Percentiles rank a stretch among this genome's conserved stretches.
These are phyloP conservation scores for Aurelia aurita DNA, from an alignment of 30 jellyfish, hydroid and myxozoan genomes.

Conservation along the genomic window DNA sequence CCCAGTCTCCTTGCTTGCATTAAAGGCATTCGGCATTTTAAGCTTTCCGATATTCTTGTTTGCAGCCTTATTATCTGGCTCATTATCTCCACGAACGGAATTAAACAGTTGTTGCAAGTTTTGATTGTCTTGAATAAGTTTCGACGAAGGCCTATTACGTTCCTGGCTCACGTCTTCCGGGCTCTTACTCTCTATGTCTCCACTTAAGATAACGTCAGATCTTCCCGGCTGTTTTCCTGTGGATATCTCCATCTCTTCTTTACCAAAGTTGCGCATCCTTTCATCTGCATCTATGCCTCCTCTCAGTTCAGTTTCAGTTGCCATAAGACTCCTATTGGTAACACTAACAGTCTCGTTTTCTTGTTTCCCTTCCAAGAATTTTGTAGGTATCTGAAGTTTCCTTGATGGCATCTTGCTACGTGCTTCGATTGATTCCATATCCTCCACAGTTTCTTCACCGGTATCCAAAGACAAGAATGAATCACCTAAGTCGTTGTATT, in stretches of 20 bases:
- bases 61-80: constrained; percentile 5
- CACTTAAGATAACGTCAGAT: neutral
- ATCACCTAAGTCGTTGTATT: constrained; percentile 37
- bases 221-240: neutral
- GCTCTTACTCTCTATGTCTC: neutral
- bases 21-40: constrained; percentile 39
- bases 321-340: neutral
- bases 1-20: neutral
- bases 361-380: constrained; percentile 24
- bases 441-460: neutral
- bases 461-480: constrained; percentile 24
- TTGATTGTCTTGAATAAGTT: constrained; percentile 55
- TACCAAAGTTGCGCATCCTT: neutral
- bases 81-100: constrained; percentile 53
- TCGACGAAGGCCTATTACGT: constrained; percentile 59
- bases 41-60: constrained; percentile 45
- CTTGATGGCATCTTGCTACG: constrained; percentile 19
- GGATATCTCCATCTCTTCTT: neutral
- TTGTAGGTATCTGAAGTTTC: constrained; percentile 24
- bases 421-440: neutral
- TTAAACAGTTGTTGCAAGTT: constrained; percentile 47
- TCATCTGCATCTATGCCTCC: neutral
- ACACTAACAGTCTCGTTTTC: neutral
- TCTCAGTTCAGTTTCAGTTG: neutral
- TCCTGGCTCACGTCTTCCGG: neutral